Conservation (phyloP, 2,113 vertebrate genomes). For the Oryzias woworae region DNA sequence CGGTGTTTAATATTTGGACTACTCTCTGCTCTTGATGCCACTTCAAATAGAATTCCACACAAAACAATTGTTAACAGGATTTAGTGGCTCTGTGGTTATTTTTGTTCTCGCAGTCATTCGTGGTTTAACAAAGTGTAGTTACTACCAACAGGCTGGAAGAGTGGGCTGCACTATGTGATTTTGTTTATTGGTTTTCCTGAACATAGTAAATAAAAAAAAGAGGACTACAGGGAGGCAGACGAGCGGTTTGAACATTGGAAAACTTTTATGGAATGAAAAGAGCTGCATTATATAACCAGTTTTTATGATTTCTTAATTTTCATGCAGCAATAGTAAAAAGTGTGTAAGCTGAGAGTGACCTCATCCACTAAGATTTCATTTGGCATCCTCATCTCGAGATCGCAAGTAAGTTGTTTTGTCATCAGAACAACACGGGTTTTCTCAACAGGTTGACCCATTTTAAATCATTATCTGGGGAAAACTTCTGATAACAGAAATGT, state of each 20-base stretch:
- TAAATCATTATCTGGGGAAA: too few species aligned
- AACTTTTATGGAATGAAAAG: not conserved
- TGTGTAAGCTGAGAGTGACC: too few species aligned
- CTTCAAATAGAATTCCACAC: conserved; percentile 43
- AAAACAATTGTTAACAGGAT: conserved; percentile 39
- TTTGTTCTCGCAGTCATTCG: conserved; percentile 19
- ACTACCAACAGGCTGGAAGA: conserved; percentile 26
- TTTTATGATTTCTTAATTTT: too few species aligned
- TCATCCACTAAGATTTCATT: too few species aligned
- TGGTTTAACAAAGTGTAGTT: conserved; percentile 28
- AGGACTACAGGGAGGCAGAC: not conserved
- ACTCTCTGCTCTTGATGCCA: conserved; percentile 41
- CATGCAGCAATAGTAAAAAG: too few species aligned
- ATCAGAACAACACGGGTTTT: too few species aligned
- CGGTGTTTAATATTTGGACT: conserved; percentile 53
- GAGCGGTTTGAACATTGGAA: not conserved
- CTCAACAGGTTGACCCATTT: too few species aligned
- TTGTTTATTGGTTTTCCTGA: conserved; percentile 22
- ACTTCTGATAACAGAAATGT: too few species aligned
- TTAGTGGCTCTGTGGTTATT: conserved; percentile 23
- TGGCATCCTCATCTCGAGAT: too few species aligned
- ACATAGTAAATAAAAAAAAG: conserved; percentile 3
- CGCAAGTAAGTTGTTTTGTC: too few species aligned
- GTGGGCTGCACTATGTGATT: conserved; percentile 10
- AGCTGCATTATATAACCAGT: too few species aligned